A percentile compares a stretch with the other conserved stretches of the same genome.
Conservation (phyloP, 2,113 vertebrate species). For the Istiophorus platypterus region DNA sequence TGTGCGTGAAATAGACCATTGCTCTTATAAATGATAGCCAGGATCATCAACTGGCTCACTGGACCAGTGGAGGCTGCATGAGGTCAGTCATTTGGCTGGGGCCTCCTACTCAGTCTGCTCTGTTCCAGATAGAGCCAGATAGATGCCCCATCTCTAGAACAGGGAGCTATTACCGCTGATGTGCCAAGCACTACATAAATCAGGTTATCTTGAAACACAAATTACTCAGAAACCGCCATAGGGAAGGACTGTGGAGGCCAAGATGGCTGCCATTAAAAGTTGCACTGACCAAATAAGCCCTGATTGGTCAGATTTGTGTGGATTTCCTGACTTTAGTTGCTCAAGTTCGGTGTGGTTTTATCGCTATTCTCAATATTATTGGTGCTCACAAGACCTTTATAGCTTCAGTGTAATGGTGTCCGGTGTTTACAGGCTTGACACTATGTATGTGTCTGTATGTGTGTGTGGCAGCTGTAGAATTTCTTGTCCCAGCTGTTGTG, state of each 20-base stretch:
- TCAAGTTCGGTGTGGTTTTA: slow-evolving; percentile 1
- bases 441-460: slow-evolving; percentile 4
- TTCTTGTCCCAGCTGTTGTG: slow-evolving; percentile 72
- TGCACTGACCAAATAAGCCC: slow-evolving; percentile 9
- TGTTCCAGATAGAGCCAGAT: slow-evolving; percentile 23
- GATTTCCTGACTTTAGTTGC: slow-evolving; percentile 17
- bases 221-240: slow-evolving; percentile 51
- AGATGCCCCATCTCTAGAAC: slow-evolving; percentile 37
- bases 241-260: slow-evolving; percentile 38
- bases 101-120: slow-evolving; percentile 42
- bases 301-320: slow-evolving; percentile 48
- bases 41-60: slow-evolving; percentile 46
- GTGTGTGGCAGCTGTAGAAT: slow-evolving; percentile 58
- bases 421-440: slow-evolving; percentile 43
- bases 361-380: slow-evolving; percentile 12
- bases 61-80: slow-evolving; percentile 33
- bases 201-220: slow-evolving; percentile 53
- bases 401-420: slow-evolving; percentile 45
- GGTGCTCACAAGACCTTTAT: slow-evolving; percentile 41
- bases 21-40: slow-evolving; percentile 34
- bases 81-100: slow-evolving; percentile 55
- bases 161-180: slow-evolving; percentile 43
- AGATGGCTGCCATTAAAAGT: slow-evolving; percentile 40
- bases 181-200: slow-evolving; percentile 62
- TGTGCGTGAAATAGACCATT: background rate